Percentiles rank a stretch among this genome's conserved stretches.
Evolutionary conservation across 2,888 invertebrate species (phyloP).

Genomic region (Rhagium mordax): DNA sequence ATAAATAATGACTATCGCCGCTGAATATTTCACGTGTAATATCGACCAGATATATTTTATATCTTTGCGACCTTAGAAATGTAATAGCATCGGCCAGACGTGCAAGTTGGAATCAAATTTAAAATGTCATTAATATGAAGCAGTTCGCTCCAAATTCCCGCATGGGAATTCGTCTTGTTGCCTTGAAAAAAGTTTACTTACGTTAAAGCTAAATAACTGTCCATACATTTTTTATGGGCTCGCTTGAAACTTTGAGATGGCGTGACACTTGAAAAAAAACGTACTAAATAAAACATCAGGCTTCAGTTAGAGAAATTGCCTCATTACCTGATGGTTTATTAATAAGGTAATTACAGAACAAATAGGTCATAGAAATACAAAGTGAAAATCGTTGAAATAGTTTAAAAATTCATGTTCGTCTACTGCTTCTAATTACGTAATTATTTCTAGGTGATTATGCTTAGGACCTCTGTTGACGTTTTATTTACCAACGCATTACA

Average conservation of each 20-base stretch:
- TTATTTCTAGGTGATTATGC: neutral
- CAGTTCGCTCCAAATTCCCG: slow-evolving; percentile 22
- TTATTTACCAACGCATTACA: neutral
- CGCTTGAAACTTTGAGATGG: slow-evolving; percentile 29
- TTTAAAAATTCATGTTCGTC: neutral
- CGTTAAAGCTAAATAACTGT: slow-evolving; percentile 16
- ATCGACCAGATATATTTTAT: slow-evolving; percentile 9
- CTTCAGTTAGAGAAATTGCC: slow-evolving; percentile 15
- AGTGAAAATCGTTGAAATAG: slow-evolving; percentile 22
- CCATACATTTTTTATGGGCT: slow-evolving; percentile 33
- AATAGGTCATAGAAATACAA: slow-evolving; percentile 8
- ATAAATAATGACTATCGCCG: neutral
- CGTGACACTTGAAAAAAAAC: slow-evolving; percentile 35
- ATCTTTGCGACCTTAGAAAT: neutral
- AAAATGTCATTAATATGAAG: slow-evolving; percentile 16
- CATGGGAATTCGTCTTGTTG: slow-evolving; percentile 5
- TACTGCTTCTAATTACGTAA: neutral
- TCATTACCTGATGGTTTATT: slow-evolving; percentile 34
- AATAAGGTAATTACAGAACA: slow-evolving; percentile 36
- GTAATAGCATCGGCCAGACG: slow-evolving; percentile 9
- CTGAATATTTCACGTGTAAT: slow-evolving; percentile 6
- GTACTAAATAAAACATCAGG: slow-evolving; percentile 36
- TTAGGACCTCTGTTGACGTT: neutral
- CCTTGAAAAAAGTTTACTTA: slow-evolving; percentile 20
- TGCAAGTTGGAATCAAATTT: slow-evolving; percentile 18